Base-by-base conservation (phyloP, 2,797 vertebrate species). In the Dendrocincla tyrannina region DNA sequence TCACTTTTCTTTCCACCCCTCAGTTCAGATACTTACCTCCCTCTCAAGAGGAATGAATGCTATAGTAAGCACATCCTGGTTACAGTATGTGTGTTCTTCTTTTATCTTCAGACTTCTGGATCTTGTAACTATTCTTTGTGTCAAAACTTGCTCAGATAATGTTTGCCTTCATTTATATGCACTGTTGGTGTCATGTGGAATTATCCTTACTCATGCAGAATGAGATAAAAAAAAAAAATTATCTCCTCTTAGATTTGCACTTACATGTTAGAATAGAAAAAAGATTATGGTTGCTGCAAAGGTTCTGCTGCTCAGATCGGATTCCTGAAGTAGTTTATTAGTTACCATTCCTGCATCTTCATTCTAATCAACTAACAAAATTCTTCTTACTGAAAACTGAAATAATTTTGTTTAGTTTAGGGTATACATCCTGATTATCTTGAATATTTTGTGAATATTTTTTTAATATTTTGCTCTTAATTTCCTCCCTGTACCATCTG, bases 181-280 rank as follows among this genome's bases (percentile, higher is more conserved):
- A 37, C 15, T 59, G 8, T 27, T 42, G n/a, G 10, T 46, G 18
- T 55, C 27, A 55, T 6, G 9, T 47, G 14, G 20, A n/a, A 78
- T 62, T 60, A 42, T 35, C 10, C 47, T 66, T 33, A 37, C 8
- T 32, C 20, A 66, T 25, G 18, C 15, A 64, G 39, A 64, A 47
- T 41, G 47, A 46, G 39, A 56, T 24, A 16, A 23, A 42, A 32
- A 42, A 24, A 16, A 14, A 1, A 15, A 14, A n/a, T 46, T 58
- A 24, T 24, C 23, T 75, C 10, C 15, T 86, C 19, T 42, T n/a
- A 37, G 19, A 49, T 87, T 60, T 77, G 50, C 30, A 75, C 7
- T 46, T 42, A 50, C 0, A 0, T 24, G 3, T 39, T 80, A 68
- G 28, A 74, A 37, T 13, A 16, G 25, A 58, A 50, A 44, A 55